A percentile compares a stretch with the other conserved stretches of the same genome.
phyloP scores from a whole-genome alignment of 2,888 invertebrate species.

The Stenoptilia bipunctidactyla region DNA sequence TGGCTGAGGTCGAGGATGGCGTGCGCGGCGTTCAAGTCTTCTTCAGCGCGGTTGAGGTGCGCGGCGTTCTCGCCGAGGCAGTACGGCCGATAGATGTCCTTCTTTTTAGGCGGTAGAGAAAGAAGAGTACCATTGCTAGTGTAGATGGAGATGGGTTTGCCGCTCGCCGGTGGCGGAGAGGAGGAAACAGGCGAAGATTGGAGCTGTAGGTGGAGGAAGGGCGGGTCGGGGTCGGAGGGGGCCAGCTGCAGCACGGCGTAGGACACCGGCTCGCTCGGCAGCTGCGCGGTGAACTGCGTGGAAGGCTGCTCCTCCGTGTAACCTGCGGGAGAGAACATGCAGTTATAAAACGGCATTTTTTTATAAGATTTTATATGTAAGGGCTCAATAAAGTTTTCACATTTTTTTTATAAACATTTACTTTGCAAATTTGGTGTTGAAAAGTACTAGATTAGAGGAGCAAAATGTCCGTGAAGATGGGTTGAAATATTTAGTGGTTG shows the following conservation, averaged over 20 bases:
- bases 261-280: slow-evolving; percentile 79
- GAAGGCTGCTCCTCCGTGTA: slow-evolving; percentile 84
- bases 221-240: slow-evolving; percentile 50
- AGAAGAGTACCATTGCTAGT: slow-evolving; percentile 88
- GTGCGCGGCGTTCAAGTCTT: slow-evolving; percentile 89
- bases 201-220: slow-evolving; percentile 58
- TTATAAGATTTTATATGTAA: too few species aligned
- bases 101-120: slow-evolving; percentile 89
- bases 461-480: too few species aligned
- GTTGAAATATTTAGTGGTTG: too few species aligned
- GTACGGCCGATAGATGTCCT: slow-evolving; percentile 92
- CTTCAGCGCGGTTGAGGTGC: slow-evolving; percentile 76
- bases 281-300: slow-evolving; percentile 82
- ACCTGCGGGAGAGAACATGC: slow-evolving; percentile 52
- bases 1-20: slow-evolving; percentile 91
- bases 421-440: too few species aligned
- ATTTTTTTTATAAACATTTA: too few species aligned
- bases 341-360: too few species aligned
- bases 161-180: slow-evolving; percentile 67
- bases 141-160: slow-evolving; percentile 85
- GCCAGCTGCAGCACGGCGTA: slow-evolving; percentile 63
- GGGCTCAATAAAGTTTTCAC: too few species aligned
- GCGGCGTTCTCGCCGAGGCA: slow-evolving; percentile 79
- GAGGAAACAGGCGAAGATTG: slow-evolving; percentile 62
- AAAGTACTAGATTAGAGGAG: too few species aligned